Evolutionary conservation across 1,140 invertebrate species (phyloP).

Genomic region (Camponotus pennsylvanicus): DNA sequence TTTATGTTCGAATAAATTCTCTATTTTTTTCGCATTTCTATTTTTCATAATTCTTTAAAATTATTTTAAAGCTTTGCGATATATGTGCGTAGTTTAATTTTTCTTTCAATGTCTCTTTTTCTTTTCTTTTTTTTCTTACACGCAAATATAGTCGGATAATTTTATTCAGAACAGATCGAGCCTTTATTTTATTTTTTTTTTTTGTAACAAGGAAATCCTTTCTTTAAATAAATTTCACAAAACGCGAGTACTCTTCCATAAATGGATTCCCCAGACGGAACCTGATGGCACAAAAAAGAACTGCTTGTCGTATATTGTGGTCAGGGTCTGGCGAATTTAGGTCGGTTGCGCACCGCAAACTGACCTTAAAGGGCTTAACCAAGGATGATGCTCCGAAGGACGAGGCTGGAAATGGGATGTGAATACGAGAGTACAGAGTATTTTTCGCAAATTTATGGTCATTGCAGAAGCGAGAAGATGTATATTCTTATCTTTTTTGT

Average conservation of each 20-base stretch:
- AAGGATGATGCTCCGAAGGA: slow-evolving; percentile 70
- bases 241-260: slow-evolving; percentile 60
- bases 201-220: background rate
- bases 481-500: background rate
- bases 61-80: background rate
- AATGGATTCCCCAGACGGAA: slow-evolving; percentile 22
- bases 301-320: slow-evolving; percentile 73
- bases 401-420: slow-evolving; percentile 44
- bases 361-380: slow-evolving; percentile 73
- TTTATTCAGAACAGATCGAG: background rate
- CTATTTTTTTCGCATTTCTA: background rate
- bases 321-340: slow-evolving; percentile 76
- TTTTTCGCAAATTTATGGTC: slow-evolving; percentile 27
- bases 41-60: background rate
- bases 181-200: background rate
- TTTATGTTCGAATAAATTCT: slow-evolving; percentile 3
- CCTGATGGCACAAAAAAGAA: slow-evolving; percentile 40
- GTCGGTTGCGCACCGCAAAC: slow-evolving; percentile 40
- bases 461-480: slow-evolving; percentile 34
- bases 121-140: background rate
- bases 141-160: background rate
- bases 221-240: slow-evolving; percentile 13
- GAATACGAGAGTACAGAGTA: background rate
- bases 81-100: slow-evolving; percentile 8
- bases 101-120: slow-evolving; percentile 1